These are phyloP conservation scores for Branchinecta sandiegonensis DNA, from an alignment of 2,888 invertebrate genomes.

Conservation along the genomic window DNA sequence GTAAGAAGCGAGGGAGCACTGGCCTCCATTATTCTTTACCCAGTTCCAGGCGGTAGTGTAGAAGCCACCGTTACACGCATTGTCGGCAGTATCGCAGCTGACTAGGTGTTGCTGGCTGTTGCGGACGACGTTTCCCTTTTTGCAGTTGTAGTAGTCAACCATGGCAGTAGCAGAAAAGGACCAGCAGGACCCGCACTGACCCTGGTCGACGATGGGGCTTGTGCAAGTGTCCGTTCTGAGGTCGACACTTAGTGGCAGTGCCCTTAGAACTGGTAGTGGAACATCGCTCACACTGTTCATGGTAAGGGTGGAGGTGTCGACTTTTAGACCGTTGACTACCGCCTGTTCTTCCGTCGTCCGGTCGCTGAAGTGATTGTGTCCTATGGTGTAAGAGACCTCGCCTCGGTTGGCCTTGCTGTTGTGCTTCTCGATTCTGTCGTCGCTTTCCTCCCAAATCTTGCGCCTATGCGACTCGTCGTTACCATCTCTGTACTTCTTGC, in stretches of 20 bases:
- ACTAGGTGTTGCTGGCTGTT: neutral
- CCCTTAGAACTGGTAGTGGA: neutral
- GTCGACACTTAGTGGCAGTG: neutral
- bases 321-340: neutral
- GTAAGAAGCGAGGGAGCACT: neutral
- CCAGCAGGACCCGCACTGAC: neutral
- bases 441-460: neutral
- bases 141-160: slow-evolving; percentile 7
- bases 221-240: neutral
- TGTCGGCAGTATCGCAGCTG: neutral
- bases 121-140: neutral
- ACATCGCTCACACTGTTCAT: neutral
- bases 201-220: neutral
- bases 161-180: neutral
- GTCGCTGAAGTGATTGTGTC: slow-evolving; percentile 8
- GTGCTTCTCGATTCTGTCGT: neutral
- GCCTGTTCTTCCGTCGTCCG: neutral
- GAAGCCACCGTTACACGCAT: slow-evolving; percentile 5
- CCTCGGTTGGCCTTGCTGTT: slow-evolving; percentile 12
- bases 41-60: slow-evolving; percentile 6
- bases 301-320: neutral
- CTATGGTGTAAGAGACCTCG: slow-evolving; percentile 14
- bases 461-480: neutral
- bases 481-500: neutral
- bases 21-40: neutral